A percentile compares a stretch with the other conserved stretches of the same genome.
phyloP scores from a whole-genome alignment of 2,797 vertebrate species.

The Lateolabrax maculatus region DNA sequence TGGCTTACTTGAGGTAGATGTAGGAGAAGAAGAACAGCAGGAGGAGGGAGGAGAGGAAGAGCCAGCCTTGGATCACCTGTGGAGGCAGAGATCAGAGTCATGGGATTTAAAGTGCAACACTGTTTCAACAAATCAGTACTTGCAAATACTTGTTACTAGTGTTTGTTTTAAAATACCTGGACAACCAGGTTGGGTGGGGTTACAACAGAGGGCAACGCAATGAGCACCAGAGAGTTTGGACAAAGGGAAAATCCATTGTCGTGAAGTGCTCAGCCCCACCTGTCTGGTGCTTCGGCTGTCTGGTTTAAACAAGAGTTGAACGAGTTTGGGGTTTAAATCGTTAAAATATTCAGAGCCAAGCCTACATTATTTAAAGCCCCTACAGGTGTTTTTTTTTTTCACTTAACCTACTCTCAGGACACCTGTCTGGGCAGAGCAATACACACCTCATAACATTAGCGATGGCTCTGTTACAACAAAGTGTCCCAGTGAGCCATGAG shows the following conservation, averaged over 20 bases:
- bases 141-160: background rate
- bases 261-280: background rate
- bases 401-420: background rate
- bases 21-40: conserved; percentile 98
- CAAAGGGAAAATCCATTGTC: background rate
- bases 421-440: background rate
- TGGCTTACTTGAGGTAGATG: conserved; percentile 97
- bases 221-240: background rate
- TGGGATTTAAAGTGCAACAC: background rate
- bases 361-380: background rate
- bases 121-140: background rate
- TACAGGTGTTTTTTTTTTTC: background rate
- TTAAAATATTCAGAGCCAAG: background rate
- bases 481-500: background rate
- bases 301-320: background rate
- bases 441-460: conserved; percentile 1
- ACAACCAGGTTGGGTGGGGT: conserved; percentile 7
- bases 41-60: conserved; percentile 96
- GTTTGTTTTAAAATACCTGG: conserved; percentile 19
- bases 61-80: conserved; percentile 98
- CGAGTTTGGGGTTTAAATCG: background rate
- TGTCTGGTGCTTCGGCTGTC: background rate
- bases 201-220: background rate
- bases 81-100: conserved; percentile 33
- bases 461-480: background rate